Conservation (phyloP, 1,140 invertebrate genomes). For the Harlomillsia oculata region DNA sequence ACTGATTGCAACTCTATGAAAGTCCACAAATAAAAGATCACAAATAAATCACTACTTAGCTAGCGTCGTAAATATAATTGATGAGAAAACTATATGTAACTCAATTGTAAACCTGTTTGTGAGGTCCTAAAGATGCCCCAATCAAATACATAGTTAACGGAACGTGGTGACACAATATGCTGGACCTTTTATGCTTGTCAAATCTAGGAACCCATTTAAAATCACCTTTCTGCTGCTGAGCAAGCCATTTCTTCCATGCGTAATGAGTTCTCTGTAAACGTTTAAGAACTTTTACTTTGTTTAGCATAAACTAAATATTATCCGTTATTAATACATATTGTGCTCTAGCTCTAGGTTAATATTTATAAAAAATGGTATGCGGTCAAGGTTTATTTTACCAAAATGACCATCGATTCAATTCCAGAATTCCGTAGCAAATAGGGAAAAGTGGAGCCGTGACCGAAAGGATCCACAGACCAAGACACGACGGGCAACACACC, state of each 20-base stretch:
- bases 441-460: slow-evolving; percentile 74
- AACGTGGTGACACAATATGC: slow-evolving; percentile 75
- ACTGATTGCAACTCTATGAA: too few relatives aligned
- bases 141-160: slow-evolving; percentile 93
- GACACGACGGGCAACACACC: slow-evolving; percentile 55
- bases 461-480: slow-evolving; percentile 85
- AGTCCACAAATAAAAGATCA: too few relatives aligned
- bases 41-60: too few relatives aligned
- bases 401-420: slow-evolving; percentile 62
- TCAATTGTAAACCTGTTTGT: slow-evolving; percentile 8
- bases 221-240: slow-evolving; percentile 69
- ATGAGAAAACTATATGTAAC: neutral
- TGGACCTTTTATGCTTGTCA: slow-evolving; percentile 50
- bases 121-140: slow-evolving; percentile 68
- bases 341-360: too few relatives aligned
- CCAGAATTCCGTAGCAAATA: slow-evolving; percentile 66
- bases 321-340: too few relatives aligned
- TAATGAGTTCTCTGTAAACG: slow-evolving; percentile 43
- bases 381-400: slow-evolving; percentile 48
- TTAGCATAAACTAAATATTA: neutral
- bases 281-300: neutral
- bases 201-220: slow-evolving; percentile 78
- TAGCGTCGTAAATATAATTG: slow-evolving; percentile 31
- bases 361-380: neutral
- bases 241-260: slow-evolving; percentile 80